Percentiles rank a stretch among this genome's conserved stretches.
These are phyloP conservation scores for Ferrisia virgata DNA, from an alignment of 2,888 invertebrate genomes.

Conservation along the genomic window DNA sequence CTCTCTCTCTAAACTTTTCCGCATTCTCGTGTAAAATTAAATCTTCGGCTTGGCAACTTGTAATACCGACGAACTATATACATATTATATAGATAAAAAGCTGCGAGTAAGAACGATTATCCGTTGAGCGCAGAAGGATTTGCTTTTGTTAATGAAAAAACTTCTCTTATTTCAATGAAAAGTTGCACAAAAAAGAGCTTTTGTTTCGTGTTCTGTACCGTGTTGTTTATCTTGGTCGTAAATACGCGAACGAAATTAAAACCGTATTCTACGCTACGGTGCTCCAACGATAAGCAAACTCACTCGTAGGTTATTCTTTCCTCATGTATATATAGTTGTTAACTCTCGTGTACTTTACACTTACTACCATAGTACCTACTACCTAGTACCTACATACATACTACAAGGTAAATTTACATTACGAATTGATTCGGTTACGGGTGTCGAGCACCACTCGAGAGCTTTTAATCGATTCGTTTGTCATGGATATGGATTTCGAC, in stretches of 20 bases:
- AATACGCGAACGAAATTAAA: conserved; percentile 11
- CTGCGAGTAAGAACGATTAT: background rate
- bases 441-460: no score
- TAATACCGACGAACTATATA: no score
- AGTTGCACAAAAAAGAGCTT: background rate
- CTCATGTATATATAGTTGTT: no score
- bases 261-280: background rate
- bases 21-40: background rate
- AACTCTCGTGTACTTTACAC: no score
- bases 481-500: no score
- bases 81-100: background rate
- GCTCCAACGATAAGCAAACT: background rate
- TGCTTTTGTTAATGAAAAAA: conserved; percentile 12
- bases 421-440: no score
- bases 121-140: background rate
- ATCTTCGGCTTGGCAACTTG: background rate
- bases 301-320: background rate
- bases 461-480: no score
- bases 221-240: background rate
- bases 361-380: no score
- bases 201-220: background rate
- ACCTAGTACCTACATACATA: no score
- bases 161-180: conserved; percentile 8
- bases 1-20: no score
- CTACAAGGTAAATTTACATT: no score